These are phyloP conservation scores for Temnopleurus reevesii DNA, from an alignment of 53 echinoderm and acorn worm species.

Conservation along the genomic window DNA sequence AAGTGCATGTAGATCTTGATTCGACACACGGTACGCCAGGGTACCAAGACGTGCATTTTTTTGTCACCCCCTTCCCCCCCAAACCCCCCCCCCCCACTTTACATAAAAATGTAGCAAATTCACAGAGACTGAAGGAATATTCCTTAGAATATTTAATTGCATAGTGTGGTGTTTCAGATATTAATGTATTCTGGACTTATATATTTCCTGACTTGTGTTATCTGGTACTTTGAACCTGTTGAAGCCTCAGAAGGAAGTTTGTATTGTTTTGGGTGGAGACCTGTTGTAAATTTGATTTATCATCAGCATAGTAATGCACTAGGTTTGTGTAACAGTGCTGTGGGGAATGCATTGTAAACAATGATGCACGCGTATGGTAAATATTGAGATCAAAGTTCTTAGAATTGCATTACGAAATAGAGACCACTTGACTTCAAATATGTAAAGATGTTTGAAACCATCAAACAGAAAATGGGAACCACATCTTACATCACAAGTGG, in stretches of 20 bases:
- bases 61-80: too few relatives aligned
- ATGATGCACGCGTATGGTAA: conserved; percentile 2
- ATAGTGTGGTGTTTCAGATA: too few relatives aligned
- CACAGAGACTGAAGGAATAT: too few relatives aligned
- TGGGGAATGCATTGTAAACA: conserved; percentile 29
- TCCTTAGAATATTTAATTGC: too few relatives aligned
- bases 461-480: not conserved
- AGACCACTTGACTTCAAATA: not conserved
- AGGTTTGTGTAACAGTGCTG: not conserved
- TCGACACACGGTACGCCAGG: too few relatives aligned
- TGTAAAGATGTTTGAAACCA: not conserved
- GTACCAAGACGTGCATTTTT: too few relatives aligned
- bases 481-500: not conserved
- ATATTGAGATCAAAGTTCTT: conserved; percentile 44
- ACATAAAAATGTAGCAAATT: too few relatives aligned
- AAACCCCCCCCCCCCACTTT: too few relatives aligned
- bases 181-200: too few relatives aligned
- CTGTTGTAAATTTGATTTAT: not conserved
- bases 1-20: too few relatives aligned
- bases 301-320: not conserved
- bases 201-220: too few relatives aligned
- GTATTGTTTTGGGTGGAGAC: not conserved
- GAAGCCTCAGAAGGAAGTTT: not conserved
- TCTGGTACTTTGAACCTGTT: not conserved
- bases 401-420: not conserved